Conservation (phyloP, 2,113 vertebrate genomes). For the Dipodomys ordii region DNA sequence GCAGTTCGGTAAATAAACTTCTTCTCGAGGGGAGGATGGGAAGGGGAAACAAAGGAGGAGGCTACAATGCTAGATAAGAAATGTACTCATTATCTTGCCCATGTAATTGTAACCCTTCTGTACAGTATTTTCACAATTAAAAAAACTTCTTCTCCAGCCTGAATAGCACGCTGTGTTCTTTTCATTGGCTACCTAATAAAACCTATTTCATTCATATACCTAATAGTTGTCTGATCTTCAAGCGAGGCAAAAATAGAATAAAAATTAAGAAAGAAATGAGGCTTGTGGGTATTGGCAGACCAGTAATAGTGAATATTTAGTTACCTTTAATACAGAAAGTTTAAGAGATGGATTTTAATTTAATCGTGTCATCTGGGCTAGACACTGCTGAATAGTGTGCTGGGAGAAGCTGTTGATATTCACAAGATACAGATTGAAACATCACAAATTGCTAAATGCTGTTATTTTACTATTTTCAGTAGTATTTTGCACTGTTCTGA, state of each 20-base stretch:
- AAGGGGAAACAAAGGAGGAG: no score
- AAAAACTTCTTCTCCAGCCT: no score
- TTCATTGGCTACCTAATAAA: no score
- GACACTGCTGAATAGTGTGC: background rate
- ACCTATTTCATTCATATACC: no score
- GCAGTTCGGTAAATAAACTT: no score
- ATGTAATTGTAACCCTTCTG: no score
- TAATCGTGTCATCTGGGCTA: background rate
- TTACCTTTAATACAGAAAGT: slow-evolving; percentile 10
- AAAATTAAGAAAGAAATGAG: background rate
- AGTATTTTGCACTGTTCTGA: background rate
- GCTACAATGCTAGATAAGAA: no score
- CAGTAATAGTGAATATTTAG: background rate
- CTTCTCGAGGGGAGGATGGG: no score
- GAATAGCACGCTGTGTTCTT: no score
- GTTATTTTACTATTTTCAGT: background rate
- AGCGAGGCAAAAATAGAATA: background rate
- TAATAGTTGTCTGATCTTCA: background rate
- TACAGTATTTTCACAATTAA: no score
- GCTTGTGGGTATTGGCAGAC: background rate
- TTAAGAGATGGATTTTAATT: background rate
- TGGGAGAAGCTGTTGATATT: background rate
- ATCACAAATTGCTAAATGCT: background rate
- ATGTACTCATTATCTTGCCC: no score
- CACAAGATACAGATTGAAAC: background rate